Evolutionary conservation across 2,888 invertebrate species (phyloP).

Genomic region (Dolichopus griseipennis): DNA sequence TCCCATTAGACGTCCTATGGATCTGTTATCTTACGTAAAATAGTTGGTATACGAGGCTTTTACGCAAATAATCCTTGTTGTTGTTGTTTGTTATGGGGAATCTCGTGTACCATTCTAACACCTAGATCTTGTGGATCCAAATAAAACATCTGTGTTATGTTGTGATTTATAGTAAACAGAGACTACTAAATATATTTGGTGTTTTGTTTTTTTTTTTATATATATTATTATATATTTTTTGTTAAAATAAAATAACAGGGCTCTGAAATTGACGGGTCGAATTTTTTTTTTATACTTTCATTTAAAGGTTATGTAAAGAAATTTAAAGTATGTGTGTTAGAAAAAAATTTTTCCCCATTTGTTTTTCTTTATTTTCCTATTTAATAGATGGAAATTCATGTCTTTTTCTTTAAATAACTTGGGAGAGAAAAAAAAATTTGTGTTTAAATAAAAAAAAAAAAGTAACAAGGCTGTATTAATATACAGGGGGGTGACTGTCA

Average conservation of each 20-base stretch:
- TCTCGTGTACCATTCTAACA: no score
- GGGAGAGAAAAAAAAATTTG: neutral
- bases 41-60: no score
- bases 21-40: no score
- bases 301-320: neutral
- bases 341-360: neutral
- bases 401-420: neutral
- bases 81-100: no score
- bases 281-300: neutral
- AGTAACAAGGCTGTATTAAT: neutral
- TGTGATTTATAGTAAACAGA: no score
- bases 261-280: neutral
- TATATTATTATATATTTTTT: neutral
- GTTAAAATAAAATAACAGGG: neutral
- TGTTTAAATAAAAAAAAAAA: neutral
- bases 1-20: no score
- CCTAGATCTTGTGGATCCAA: no score
- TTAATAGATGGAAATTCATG: neutral
- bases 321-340: neutral
- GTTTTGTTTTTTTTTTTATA: neutral
- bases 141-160: no score
- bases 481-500: neutral
- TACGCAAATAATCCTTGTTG: no score
- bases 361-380: neutral
- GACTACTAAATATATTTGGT: no score